These are phyloP conservation scores for Perca schrenkii DNA, from an alignment of 2,113 vertebrate species.

Conservation along the genomic window DNA sequence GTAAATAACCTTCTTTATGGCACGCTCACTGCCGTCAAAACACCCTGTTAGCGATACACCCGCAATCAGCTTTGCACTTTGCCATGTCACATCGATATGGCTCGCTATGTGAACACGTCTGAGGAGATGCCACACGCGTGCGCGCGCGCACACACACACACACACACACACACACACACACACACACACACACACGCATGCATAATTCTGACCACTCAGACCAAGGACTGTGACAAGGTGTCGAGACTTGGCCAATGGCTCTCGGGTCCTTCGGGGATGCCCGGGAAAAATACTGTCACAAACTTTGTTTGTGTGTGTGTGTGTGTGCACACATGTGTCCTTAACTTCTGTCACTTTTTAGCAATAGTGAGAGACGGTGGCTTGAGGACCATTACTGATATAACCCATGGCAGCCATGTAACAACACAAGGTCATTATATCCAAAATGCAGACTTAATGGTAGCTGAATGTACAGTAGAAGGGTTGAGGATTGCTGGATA, in stretches of 20 bases:
- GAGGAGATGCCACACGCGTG: slow-evolving; percentile 14
- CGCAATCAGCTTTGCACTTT: slow-evolving; percentile 42
- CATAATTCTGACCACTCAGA: slow-evolving; percentile 36
- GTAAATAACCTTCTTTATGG: slow-evolving; percentile 63
- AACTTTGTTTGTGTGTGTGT: slow-evolving; percentile 28
- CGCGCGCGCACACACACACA: neutral
- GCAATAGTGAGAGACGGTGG: slow-evolving; percentile 64
- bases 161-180: no score
- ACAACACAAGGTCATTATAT: slow-evolving; percentile 82
- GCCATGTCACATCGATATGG: slow-evolving; percentile 72
- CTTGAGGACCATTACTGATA: slow-evolving; percentile 85
- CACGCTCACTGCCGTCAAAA: slow-evolving; percentile 16
- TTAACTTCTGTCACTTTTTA: slow-evolving; percentile 57
- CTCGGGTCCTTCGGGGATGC: slow-evolving; percentile 58
- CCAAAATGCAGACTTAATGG: slow-evolving; percentile 70
- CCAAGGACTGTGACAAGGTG: slow-evolving; percentile 68
- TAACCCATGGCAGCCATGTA: slow-evolving; percentile 78
- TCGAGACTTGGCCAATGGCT: slow-evolving; percentile 64
- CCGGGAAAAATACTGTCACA: slow-evolving; percentile 57
- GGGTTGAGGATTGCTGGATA: slow-evolving; percentile 24
- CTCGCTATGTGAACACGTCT: slow-evolving; percentile 38
- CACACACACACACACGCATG: neutral
- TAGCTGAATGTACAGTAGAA: slow-evolving; percentile 65
- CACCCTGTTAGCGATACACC: slow-evolving; percentile 52
- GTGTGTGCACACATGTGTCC: slow-evolving; percentile 36